Conservation (phyloP, 1,140 invertebrate genomes). For the Drosophila nikananu region DNA sequence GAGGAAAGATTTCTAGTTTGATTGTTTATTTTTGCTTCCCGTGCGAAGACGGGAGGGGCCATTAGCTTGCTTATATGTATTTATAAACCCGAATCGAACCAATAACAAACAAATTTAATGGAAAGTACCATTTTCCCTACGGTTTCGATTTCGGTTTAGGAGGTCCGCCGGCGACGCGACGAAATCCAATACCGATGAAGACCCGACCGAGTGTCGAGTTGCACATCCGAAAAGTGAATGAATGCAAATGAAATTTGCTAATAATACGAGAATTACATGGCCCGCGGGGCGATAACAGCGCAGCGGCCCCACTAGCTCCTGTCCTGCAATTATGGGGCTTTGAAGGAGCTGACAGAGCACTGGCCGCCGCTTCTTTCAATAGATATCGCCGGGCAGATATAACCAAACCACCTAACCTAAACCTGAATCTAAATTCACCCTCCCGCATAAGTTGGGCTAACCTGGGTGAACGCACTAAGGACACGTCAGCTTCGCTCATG, state of each 20-base stretch:
- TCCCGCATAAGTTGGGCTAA: constrained; percentile 29
- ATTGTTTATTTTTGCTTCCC: too few relatives aligned
- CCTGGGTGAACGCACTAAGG: constrained; percentile 39
- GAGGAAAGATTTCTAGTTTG: too few relatives aligned
- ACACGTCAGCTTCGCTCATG: constrained; percentile 44
- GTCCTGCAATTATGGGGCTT: constrained; percentile 40
- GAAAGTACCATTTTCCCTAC: not conserved
- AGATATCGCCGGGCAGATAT: constrained; percentile 39
- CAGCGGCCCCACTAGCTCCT: constrained; percentile 21
- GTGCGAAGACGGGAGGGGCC: too few relatives aligned
- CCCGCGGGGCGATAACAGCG: constrained; percentile 23
- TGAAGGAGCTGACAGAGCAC: constrained; percentile 14
- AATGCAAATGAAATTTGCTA: constrained; percentile 55
- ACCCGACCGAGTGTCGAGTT: constrained; percentile 21
- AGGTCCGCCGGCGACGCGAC: constrained; percentile 18
- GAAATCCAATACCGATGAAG: constrained; percentile 5
- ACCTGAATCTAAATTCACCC: constrained; percentile 9
- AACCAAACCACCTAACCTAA: not conserved
- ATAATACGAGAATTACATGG: constrained; percentile 48
- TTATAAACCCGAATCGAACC: constrained; percentile 20
- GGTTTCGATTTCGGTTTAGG: constrained; percentile 1
- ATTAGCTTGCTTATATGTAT: constrained; percentile 8
- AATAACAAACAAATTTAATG: constrained; percentile 30
- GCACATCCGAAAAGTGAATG: constrained; percentile 47
- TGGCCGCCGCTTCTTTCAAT: not conserved